phyloP scores from a whole-genome alignment of 2,797 vertebrate species.

The Garrulus glandarius region DNA sequence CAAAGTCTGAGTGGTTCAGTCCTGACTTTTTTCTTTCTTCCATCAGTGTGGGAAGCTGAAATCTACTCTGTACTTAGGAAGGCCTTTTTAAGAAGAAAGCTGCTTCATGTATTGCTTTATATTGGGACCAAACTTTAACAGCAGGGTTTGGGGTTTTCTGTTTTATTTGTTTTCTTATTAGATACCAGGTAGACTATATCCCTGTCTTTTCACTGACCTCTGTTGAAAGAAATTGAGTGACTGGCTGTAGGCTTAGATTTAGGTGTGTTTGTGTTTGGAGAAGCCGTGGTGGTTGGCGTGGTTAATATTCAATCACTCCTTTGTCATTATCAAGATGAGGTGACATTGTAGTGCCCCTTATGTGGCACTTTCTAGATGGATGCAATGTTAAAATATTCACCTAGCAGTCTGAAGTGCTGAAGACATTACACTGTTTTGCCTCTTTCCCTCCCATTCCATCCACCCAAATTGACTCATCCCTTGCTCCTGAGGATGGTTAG shows the following conservation, averaged over 20 bases:
- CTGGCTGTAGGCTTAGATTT: not conserved
- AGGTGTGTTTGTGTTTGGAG: not conserved
- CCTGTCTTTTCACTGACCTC: not conserved
- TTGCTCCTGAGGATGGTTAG: not conserved
- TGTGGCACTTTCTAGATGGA: not conserved
- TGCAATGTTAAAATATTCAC: not conserved
- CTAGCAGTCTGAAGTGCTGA: not conserved
- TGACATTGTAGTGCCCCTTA: not conserved
- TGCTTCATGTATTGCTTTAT: not conserved
- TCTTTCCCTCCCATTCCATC: not conserved
- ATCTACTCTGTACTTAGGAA: not conserved
- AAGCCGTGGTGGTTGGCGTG: not conserved
- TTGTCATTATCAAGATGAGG: not conserved
- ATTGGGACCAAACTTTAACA: not conserved
- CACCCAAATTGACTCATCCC: not conserved
- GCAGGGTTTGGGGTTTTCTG: not conserved
- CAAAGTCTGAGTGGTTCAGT: not conserved
- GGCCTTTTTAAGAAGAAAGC: not conserved
- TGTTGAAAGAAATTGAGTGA: not conserved
- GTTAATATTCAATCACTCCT: not conserved
- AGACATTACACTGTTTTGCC: not conserved
- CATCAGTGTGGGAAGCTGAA: rapidly evolving
- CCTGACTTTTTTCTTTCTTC: not conserved
- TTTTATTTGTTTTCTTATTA: not conserved
- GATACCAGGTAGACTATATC: not conserved